Evolutionary conservation across 2,797 vertebrate species (phyloP), one percentile per base, ranked within the genome.

Genomic region (Gambusia yucatana): DNA sequence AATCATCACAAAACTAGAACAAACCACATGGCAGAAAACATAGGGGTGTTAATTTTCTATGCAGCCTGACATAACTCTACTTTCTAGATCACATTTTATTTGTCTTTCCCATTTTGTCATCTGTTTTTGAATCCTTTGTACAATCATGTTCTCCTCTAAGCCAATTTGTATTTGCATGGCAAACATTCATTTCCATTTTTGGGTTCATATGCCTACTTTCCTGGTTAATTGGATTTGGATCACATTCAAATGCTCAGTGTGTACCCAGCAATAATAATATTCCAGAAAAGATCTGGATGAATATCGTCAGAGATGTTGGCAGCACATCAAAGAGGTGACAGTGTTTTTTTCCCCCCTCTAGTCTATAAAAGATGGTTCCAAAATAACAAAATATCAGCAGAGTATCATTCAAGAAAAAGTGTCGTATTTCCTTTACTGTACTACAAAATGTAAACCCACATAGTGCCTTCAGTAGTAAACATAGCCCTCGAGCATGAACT

Each of bases 141-240:
- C 78, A 85, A 80, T 82, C 86, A 70, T 87, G 84, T 90, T 91
- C 89, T 77, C 77, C 84, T 90, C 79, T 86, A 83, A 92, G 89
- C 89, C 90, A 91, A 89, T 91, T 90, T 89, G 86, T 91, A 88
- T 92, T 94, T 93, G 90, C 89, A 90, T 87, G 82, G 89, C 90
- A 93, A 91, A 93, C 91, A 92, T 90, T 93, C 82, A 93, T 93
- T 94, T 94, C 87, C 92, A 93, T 93, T 92, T 44, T 92, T 88
- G 81, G 86, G 86, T 93, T 92, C 88, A 91, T 92, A 89, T 82
- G 87, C 90, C 87, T 88, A 83, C 90, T 82, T 90, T 85, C 88
- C 81, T 84, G 90, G 89, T 90, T 94, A 93, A 93, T 93, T 94
- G 91, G 93, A 93, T 94, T 94, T 94, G 92, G 89, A 93, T 90